phyloP scores from a whole-genome alignment of 2,113 vertebrate genomes.

The Bos indicus region DNA sequence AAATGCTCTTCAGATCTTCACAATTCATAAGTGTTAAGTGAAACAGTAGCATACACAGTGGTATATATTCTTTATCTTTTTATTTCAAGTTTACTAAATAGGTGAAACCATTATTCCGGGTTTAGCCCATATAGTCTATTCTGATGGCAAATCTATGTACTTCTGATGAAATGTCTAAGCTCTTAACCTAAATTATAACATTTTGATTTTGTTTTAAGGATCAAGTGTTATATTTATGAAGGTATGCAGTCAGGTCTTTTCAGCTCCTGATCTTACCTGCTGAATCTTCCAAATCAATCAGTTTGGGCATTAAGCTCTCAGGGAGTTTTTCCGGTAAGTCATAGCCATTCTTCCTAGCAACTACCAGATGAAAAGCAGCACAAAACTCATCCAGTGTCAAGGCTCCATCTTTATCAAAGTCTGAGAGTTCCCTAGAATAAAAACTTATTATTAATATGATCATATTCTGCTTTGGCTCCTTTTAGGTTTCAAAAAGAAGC shows the following conservation, averaged over 20 bases:
- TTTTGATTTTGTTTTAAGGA: conserved; percentile 6
- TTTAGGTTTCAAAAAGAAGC: conserved; percentile 35
- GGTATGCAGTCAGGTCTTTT: not conserved
- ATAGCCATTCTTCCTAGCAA: conserved; percentile 98
- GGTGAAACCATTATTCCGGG: not conserved
- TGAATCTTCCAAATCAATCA: conserved; percentile 98
- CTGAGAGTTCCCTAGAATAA: conserved; percentile 94
- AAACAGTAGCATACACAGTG: not conserved
- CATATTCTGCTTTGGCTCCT: conserved; percentile 1
- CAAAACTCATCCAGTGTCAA: conserved; percentile 99
- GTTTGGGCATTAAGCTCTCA: conserved; percentile 99
- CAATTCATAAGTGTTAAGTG: not conserved
- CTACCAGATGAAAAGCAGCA: conserved; percentile 98
- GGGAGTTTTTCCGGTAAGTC: conserved; percentile 98
- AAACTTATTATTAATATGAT: conserved; percentile 68
- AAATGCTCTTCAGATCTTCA: not conserved
- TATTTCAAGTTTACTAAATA: not conserved
- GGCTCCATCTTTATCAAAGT: conserved; percentile 99
- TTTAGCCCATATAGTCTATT: not conserved
- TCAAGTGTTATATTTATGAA: not conserved
- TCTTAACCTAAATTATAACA: not conserved
- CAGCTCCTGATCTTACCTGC: conserved; percentile 82
- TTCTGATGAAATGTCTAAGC: not conserved
- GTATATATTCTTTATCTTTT: not conserved
- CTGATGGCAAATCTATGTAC: not conserved